Evolutionary conservation across 1,140 invertebrate species (phyloP).

Genomic region (Aphelinus atriplicis): DNA sequence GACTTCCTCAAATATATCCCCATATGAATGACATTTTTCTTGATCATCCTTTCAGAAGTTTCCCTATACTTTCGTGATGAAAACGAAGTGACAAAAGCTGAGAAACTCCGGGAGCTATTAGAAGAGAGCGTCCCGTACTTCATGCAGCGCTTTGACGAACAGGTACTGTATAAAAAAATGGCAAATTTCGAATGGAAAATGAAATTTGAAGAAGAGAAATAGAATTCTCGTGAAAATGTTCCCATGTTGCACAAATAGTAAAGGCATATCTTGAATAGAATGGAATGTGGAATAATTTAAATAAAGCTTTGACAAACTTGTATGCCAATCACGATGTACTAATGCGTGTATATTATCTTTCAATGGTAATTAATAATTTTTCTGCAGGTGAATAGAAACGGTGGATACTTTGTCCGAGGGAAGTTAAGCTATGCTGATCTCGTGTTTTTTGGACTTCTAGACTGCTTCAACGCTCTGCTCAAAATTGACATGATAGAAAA

Average conservation of each 20-base stretch:
- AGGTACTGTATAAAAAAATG: no score
- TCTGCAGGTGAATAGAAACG: constrained; percentile 60
- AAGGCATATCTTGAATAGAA: no score
- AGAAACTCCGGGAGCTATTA: constrained; percentile 45
- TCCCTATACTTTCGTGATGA: constrained; percentile 52
- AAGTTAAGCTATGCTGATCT: constrained; percentile 74
- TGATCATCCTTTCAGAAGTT: constrained; percentile 49
- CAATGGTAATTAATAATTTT: no score
- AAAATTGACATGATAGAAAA: constrained; percentile 68
- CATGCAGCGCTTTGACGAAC: constrained; percentile 59
- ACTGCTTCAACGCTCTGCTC: constrained; percentile 70
- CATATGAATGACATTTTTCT: not conserved
- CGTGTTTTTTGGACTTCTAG: constrained; percentile 70
- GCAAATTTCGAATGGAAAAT: no score
- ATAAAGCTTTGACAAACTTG: no score
- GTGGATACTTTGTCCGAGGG: constrained; percentile 60
- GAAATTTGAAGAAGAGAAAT: no score
- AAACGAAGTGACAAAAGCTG: constrained; percentile 46
- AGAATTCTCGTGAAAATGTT: no score
- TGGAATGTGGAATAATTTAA: no score
- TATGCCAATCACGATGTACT: no score
- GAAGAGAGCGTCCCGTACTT: constrained; percentile 52
- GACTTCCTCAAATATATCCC: not conserved
- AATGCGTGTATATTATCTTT: no score
- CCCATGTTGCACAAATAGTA: no score